A percentile compares a stretch with the other conserved stretches of the same genome.
These are phyloP conservation scores for Ranitomeya imitator DNA, from an alignment of 2,113 vertebrate species.

Conservation along the genomic window DNA sequence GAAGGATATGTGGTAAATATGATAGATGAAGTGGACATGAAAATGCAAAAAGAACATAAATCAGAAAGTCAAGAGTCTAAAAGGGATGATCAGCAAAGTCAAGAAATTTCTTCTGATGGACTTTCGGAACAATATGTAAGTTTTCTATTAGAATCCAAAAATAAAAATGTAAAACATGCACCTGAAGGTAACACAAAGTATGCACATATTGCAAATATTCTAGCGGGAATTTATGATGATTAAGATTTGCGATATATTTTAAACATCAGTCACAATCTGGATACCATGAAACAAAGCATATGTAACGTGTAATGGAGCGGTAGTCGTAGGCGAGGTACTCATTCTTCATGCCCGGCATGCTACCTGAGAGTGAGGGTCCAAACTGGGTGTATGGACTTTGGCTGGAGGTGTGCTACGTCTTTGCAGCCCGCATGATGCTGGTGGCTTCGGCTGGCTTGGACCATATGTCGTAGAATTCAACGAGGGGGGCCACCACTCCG, in stretches of 20 bases:
- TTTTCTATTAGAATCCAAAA: neutral
- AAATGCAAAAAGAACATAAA: neutral
- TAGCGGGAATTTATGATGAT: neutral
- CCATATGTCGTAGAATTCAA: too few relatives aligned
- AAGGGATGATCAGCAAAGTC: constrained; percentile 9
- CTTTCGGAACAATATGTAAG: neutral
- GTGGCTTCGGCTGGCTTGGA: too few relatives aligned
- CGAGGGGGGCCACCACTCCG: too few relatives aligned
- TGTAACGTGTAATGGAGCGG: too few relatives aligned
- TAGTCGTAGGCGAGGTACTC: too few relatives aligned
- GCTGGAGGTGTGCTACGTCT: too few relatives aligned
- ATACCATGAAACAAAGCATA: neutral
- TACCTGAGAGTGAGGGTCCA: too few relatives aligned
- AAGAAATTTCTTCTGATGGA: neutral
- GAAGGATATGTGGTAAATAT: neutral
- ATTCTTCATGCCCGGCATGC: too few relatives aligned
- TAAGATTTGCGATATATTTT: constrained; percentile 23
- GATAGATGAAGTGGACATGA: neutral
- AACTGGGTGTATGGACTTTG: too few relatives aligned
- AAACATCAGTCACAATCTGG: neutral
- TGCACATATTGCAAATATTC: constrained; percentile 20
- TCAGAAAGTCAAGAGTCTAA: neutral
- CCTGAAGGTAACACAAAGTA: neutral
- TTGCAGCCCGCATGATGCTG: too few relatives aligned
- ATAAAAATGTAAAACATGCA: neutral